These are phyloP conservation scores for Leptinotarsa undecemlineata DNA, from an alignment of 1,140 invertebrate genomes.

Conservation along the genomic window DNA sequence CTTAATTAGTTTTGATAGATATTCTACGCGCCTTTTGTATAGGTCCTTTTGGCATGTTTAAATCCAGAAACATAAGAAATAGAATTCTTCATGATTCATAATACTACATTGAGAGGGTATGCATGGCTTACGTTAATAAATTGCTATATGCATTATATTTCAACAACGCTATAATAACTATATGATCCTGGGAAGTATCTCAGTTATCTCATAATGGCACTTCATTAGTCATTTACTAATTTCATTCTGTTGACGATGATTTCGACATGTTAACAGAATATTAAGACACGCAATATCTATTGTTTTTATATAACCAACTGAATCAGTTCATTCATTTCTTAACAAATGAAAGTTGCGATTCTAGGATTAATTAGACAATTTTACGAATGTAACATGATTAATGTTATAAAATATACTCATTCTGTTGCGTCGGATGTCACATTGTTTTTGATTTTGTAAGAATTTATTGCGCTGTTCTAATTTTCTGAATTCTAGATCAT, in stretches of 20 bases:
- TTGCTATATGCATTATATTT: no score
- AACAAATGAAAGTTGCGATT: slow-evolving; percentile 3
- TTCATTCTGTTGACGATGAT: background rate
- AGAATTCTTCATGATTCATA: no score
- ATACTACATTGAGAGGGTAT: no score
- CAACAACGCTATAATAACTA: no score
- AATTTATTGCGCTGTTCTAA: no score
- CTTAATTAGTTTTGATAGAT: no score
- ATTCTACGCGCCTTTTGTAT: no score
- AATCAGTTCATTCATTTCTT: background rate
- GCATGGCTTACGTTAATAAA: no score
- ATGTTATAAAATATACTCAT: background rate
- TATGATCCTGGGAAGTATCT: no score
- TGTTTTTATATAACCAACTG: slow-evolving; percentile 2
- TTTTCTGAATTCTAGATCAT: no score
- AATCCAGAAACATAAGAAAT: no score
- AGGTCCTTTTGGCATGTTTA: no score
- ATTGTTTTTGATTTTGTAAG: background rate
- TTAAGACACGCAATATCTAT: background rate
- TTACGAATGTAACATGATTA: background rate
- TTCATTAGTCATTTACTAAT: background rate
- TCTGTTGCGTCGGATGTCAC: background rate
- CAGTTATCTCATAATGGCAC: background rate
- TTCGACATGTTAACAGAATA: background rate
- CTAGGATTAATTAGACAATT: background rate